Base-by-base conservation (phyloP, 2,888 invertebrate genomes). In the Pomacea canaliculata region DNA sequence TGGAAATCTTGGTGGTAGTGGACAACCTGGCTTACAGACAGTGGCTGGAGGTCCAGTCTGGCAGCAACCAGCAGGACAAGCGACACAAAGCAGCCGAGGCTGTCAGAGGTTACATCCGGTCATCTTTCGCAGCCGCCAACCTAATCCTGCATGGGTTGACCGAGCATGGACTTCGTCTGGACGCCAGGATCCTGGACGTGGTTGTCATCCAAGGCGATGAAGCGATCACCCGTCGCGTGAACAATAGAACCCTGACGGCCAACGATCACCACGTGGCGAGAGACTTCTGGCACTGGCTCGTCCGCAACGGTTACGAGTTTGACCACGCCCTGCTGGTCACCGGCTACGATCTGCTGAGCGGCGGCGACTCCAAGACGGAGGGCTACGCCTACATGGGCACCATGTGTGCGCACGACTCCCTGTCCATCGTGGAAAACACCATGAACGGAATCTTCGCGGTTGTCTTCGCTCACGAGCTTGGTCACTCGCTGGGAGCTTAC, bases 371-470 rank as follows among this genome's bases (percentile, higher is more conserved):
- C n/a, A n/a, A 10, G 12, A n/a, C 27, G 59, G 73, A 73, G 67
- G 73, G 73, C 60, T 73, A 73, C 16, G 73, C 73, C n/a, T 73
- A 73, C 67, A 73, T 73, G 73, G 37, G 67, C 73, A 66, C 67
- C 68, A 73, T 73, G 73, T 73, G 73, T 23, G 7, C 19, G 5
- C 46, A 3, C 19, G n/a, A 59, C 18, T 67, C 67, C 3, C 51
- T 73, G 67, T 73, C 73, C 5, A 59, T 73, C 51, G 73, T 73
- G 67, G 67, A 67, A 16, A 68, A 67, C 48, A 56, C 51, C 66
- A 56, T 56, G 7, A 73, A 73, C 68, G 73, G 73, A 27, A 51
- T 73, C n/a, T 37, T 67, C 5, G 73, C 67, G n/a, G 73, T 73
- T 27, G 67, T 73, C 37, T n/a, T 73, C 10, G 73, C 73, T 3